Base-by-base conservation (phyloP, 1,140 invertebrate species). In the Tyrophagus putrescentiae region DNA sequence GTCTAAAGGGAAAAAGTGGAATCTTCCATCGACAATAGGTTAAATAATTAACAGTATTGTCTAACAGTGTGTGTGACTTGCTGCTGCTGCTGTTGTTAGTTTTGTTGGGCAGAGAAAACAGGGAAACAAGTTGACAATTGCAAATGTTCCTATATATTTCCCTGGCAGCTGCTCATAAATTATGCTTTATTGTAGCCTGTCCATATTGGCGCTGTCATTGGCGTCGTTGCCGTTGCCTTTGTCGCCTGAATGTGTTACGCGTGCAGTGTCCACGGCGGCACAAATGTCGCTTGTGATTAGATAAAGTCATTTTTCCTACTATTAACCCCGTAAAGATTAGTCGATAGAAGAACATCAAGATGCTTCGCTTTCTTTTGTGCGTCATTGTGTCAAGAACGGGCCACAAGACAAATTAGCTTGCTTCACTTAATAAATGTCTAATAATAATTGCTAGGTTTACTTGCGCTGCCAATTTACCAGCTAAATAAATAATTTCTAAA, bases 21-120 rank as follows among this genome's bases (percentile, higher is more conserved):
- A 39, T 39, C 13, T 39, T 39, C 36, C 13, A 39, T 39, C 13
- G 36, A 21, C 21, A 39, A 48, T 48, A 48, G 45, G 45, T 48
- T 48, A 48, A 48, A 48, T 48, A 48, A 48, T 48, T 48, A 48
- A 48, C 45, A 48, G 31, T 48, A 48, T 48, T 48, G 45, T 48
- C 45, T 48, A 7, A 29, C 18, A 48, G 13, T 48, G 21, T 13
- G 36, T 39, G 13, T 13, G 36, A 39, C 36, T 13, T 13, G 21
- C 21, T 13, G n/a, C n/a, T n/a, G n/a, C n/a, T n/a, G n/a, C n/a
- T n/a, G n/a, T n/a, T n/a, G n/a, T n/a, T n/a, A n/a, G n/a, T n/a
- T n/a, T n/a, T n/a, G n/a, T 13, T 39, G 36, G 21, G 36, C 13
- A 39, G 36, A 13, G 36, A 13, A 29, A 9, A 29, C 31, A 18